A percentile compares a stretch with the other conserved stretches of the same genome.
Evolutionary conservation across 2,113 vertebrate genomes (phyloP).

Genomic region (Syrmaticus mikado): DNA sequence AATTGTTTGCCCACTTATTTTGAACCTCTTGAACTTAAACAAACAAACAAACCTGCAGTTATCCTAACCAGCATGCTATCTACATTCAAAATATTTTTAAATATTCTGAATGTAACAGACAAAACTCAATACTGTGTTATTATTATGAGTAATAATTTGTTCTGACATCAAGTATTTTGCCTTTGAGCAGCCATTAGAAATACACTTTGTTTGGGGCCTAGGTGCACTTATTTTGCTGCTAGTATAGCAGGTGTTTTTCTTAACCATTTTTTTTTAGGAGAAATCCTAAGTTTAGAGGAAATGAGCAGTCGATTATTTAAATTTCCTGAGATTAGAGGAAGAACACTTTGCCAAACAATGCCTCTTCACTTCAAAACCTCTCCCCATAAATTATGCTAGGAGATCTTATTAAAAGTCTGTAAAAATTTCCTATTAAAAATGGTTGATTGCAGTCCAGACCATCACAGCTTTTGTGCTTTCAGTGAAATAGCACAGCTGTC

Average conservation of each 20-base stretch:
- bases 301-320: slow-evolving; percentile 85
- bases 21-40: neutral
- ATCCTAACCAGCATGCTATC: neutral
- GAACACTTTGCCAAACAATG: slow-evolving; percentile 94
- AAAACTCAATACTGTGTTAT: neutral
- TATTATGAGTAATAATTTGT: neutral
- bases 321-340: slow-evolving; percentile 89
- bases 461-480: slow-evolving; percentile 83
- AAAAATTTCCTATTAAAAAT: slow-evolving; percentile 88
- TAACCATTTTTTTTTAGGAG: slow-evolving; percentile 75
- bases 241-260: slow-evolving; percentile 82
- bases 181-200: neutral
- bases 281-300: slow-evolving; percentile 81
- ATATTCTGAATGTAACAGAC: neutral
- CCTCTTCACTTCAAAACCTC: slow-evolving; percentile 93
- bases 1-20: neutral
- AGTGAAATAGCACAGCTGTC: slow-evolving; percentile 93
- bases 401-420: slow-evolving; percentile 91
- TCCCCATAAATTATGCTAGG: slow-evolving; percentile 89
- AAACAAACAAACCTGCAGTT: neutral
- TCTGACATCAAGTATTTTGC: neutral
- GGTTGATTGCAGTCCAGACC: slow-evolving; percentile 90
- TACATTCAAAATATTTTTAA: neutral
- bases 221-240: slow-evolving; percentile 43
- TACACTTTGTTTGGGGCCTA: slow-evolving; percentile 1